Evolutionary conservation across 2,113 vertebrate species (phyloP).

Genomic region (Pagrus major): DNA sequence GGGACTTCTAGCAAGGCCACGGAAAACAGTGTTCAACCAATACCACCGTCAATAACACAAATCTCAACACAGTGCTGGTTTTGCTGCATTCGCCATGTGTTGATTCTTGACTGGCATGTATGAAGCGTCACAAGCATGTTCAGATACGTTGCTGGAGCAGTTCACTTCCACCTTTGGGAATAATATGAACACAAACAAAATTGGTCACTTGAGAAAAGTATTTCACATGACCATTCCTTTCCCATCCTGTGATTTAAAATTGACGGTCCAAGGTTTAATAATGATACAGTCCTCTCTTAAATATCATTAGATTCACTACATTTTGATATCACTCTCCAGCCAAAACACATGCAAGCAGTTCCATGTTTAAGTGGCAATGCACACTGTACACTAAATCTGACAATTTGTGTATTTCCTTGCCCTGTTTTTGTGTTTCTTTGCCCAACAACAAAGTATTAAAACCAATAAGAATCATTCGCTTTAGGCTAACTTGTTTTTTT

Average conservation of each 20-base stretch:
- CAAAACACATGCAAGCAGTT: neutral
- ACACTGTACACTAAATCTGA: neutral
- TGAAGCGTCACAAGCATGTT: slow-evolving; percentile 17
- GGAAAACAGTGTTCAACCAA: slow-evolving; percentile 45
- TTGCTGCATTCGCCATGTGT: slow-evolving; percentile 38
- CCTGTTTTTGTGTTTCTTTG: neutral
- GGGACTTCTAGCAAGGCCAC: slow-evolving; percentile 33
- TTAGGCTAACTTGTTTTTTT: neutral
- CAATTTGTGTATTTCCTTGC: neutral
- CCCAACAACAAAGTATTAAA: neutral
- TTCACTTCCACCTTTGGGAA: neutral
- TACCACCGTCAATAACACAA: slow-evolving; percentile 63
- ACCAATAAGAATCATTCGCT: neutral
- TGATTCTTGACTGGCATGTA: slow-evolving; percentile 30
- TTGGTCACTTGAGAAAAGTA: neutral
- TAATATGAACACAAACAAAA: slow-evolving; percentile 17
- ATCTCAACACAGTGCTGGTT: slow-evolving; percentile 35
- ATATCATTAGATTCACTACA: neutral
- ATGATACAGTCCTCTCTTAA: neutral
- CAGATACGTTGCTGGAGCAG: slow-evolving; percentile 3
- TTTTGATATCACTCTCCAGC: too few species aligned
- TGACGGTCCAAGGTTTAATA: neutral
- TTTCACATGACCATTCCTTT: slow-evolving; percentile 3
- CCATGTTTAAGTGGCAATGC: neutral
- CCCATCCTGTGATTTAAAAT: neutral